Evolutionary conservation across 2,113 vertebrate species (phyloP).

Genomic region (Menidia beryllina): DNA sequence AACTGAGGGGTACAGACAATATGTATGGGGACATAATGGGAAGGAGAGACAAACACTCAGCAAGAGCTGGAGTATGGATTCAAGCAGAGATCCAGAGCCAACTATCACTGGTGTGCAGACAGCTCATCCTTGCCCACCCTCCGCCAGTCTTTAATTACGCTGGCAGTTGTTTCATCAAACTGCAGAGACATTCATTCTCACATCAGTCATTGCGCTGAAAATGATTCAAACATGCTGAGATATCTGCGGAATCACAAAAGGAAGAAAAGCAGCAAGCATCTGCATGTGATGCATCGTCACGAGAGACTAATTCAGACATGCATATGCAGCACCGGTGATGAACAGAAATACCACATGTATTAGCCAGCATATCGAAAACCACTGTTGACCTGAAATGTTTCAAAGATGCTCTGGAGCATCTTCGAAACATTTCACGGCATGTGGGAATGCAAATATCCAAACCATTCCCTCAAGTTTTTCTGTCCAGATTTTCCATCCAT

Average conservation of each 20-base stretch:
- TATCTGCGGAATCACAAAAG: constrained; percentile 16
- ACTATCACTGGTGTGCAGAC: constrained; percentile 43
- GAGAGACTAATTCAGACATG: constrained; percentile 13
- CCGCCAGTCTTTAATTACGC: constrained; percentile 60
- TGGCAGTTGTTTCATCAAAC: constrained; percentile 37
- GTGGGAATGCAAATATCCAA: no score
- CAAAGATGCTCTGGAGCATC: no score
- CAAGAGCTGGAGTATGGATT: constrained; percentile 18
- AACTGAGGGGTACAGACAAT: constrained; percentile 14
- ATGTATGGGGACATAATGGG: constrained; percentile 17
- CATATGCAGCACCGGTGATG: constrained; percentile 5
- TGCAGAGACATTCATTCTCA: constrained; percentile 37
- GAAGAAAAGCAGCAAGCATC: constrained; percentile 13
- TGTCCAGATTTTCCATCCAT: no score
- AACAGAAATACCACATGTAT: background rate
- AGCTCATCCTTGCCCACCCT: constrained; percentile 47
- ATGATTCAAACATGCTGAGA: constrained; percentile 11
- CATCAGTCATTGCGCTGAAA: constrained; percentile 35
- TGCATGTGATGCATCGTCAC: background rate
- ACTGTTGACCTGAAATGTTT: no score
- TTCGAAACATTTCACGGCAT: no score
- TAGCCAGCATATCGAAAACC: no score
- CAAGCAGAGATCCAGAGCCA: constrained; percentile 35
- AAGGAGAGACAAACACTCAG: constrained; percentile 23
- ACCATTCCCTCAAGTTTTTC: no score